Base-by-base conservation (phyloP, 2,113 vertebrate species). In the Seriola aureovittata region DNA sequence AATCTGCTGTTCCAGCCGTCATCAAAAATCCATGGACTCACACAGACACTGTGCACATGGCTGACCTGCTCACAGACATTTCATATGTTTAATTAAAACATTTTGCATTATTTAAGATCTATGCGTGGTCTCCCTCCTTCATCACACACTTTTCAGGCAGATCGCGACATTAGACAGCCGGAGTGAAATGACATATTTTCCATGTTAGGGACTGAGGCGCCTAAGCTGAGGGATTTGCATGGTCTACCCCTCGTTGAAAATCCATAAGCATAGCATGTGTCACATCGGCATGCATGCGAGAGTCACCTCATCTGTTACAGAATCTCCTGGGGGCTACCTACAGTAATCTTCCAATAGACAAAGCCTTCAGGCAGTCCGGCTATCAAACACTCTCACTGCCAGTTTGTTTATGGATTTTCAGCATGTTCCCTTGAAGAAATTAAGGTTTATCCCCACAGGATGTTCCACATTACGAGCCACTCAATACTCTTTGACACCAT, bases 331-430 rank as follows among this genome's bases (percentile, higher is more conserved):
- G 77, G 87, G 81, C 57, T 73, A 80, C 70, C 75, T 89, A 86
- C 89, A 83, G 86, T 89, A 90, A 92, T 90, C 87, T 89, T 83
- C 85, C 76, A 84, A 76, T 77, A 80, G 88, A 92, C 71, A 80
- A 86, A 90, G 84, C 83, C 88, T 87, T 81, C 83, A 72, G 90
- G 89, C 88, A 66, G 67, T 82, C 80, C n/a, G 55, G 67, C 81
- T 81, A 89, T 92, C 84, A 91, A 81, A 71, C 75, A 81, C 82
- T 77, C 77, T 82, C 25, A 23, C 85, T 81, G 75, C 80, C 59
- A 58, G 73, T 92, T 92, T 90, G 89, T 91, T 92, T 92, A 92
- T 92, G 74, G 92, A 94, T 94, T 93, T 90, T 78, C 82, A 72
- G 34, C 42, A 25, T 85, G 82, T 88, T 85, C 71, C 58, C 78